Percentiles rank a stretch among this genome's conserved stretches.
Conservation (phyloP, 2,888 invertebrate genomes). For the Agriopis leucophaearia region DNA sequence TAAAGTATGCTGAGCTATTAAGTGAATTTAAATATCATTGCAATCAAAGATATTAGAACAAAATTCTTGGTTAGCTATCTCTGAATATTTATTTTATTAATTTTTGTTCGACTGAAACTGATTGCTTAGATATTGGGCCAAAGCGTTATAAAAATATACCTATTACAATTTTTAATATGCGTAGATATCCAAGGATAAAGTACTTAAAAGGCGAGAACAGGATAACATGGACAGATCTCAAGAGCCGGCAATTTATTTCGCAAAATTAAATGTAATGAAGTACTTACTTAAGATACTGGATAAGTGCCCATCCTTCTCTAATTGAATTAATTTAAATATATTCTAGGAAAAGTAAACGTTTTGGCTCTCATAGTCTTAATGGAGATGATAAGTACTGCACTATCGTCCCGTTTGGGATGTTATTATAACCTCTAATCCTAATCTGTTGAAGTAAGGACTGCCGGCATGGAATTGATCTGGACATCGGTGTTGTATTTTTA, state of each 20-base stretch:
- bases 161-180: neutral
- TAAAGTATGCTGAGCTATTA: too few species aligned
- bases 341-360: neutral
- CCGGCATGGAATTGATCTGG: too few species aligned
- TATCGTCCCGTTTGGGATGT: too few species aligned
- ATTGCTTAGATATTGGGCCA: neutral
- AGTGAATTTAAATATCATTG: too few species aligned
- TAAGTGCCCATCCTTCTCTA: constrained; percentile 10
- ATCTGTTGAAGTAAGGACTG: too few species aligned
- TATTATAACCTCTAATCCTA: too few species aligned
- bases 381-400: neutral
- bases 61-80: neutral
- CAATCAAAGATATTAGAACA: neutral
- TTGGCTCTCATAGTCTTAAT: neutral
- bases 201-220: constrained; percentile 7
- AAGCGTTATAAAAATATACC: neutral
- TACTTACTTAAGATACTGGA: neutral
- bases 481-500: too few species aligned
- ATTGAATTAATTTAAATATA: constrained; percentile 14
- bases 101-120: too few species aligned
- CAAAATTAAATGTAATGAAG: constrained; percentile 17
- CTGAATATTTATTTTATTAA: too few species aligned
- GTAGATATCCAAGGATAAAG: neutral
- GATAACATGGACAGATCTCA: constrained; percentile 1
- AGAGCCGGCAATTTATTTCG: constrained; percentile 5